phyloP scores from a whole-genome alignment of 2,888 invertebrate species.

The Steinernema hermaphroditum region DNA sequence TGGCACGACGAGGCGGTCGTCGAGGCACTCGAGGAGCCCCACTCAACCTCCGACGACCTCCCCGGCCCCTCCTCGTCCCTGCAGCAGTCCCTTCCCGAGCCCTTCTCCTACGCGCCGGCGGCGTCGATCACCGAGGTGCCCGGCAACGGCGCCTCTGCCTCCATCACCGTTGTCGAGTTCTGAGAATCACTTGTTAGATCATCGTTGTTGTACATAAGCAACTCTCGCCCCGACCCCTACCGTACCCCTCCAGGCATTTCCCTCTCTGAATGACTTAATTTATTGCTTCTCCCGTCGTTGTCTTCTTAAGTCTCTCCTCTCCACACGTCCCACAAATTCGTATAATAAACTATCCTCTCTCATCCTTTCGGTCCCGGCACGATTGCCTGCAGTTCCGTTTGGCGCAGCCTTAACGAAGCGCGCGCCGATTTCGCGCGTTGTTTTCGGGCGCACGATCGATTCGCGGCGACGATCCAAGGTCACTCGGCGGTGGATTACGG shows the following conservation, averaged over 20 bases:
- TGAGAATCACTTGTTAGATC: not conserved
- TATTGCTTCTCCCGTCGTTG: conserved; percentile 19
- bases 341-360: not conserved
- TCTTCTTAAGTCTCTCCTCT: conserved; percentile 12
- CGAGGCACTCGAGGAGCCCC: not conserved
- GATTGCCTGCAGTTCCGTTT: not conserved
- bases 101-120: conserved; percentile 13
- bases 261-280: not conserved
- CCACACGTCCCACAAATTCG: conserved; percentile 2
- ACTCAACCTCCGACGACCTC: not conserved
- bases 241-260: not conserved
- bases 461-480: conserved; percentile 22
- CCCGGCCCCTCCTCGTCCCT: not conserved
- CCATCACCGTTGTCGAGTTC: conserved; percentile 16
- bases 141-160: conserved; percentile 5
- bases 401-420: not conserved
- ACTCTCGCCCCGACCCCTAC: not conserved
- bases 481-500: conserved; percentile 19
- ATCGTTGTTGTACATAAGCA: conserved; percentile 4
- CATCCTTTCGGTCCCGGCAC: not conserved
- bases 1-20: not conserved
- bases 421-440: not conserved
- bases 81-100: not conserved
- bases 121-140: conserved; percentile 1
- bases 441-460: not conserved